Conservation (phyloP, 2,888 invertebrate genomes). For the Liposcelis brunnea region DNA sequence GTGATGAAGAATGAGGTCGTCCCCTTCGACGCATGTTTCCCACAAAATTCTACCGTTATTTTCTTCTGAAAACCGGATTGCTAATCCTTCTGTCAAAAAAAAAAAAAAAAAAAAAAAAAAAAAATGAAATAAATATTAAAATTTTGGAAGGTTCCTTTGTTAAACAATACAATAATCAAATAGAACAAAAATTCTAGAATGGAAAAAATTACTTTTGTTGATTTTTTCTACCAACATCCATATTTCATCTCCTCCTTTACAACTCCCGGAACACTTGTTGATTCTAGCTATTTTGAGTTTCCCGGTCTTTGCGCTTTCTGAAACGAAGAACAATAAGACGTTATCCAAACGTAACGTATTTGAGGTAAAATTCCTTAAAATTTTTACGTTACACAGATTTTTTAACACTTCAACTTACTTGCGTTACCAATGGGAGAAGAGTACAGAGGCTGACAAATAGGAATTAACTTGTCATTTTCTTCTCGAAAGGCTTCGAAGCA, state of each 20-base stretch:
- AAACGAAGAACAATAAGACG: background rate
- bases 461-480: background rate
- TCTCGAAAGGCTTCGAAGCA: slow-evolving; percentile 6
- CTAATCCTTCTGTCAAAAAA: background rate
- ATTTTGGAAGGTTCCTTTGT: too few relatives aligned
- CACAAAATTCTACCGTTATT: background rate
- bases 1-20: slow-evolving; percentile 1
- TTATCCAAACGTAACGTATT: background rate
- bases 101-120: background rate
- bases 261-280: slow-evolving; percentile 1
- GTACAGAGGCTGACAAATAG: slow-evolving; percentile 1
- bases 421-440: slow-evolving; percentile 1
- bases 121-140: too few relatives aligned
- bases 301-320: slow-evolving; percentile 2
- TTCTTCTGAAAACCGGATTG: background rate
- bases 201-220: slow-evolving; percentile 2
- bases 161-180: too few relatives aligned
- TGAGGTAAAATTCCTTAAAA: background rate
- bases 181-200: too few relatives aligned
- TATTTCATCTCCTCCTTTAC: slow-evolving; percentile 3
- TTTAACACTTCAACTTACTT: background rate
- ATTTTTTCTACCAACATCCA: slow-evolving; percentile 7
- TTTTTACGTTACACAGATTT: background rate
- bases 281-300: slow-evolving; percentile 5
- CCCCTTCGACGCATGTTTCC: slow-evolving; percentile 4